Base-by-base conservation (phyloP, 2,888 invertebrate genomes). In the Dryococelus australis region DNA sequence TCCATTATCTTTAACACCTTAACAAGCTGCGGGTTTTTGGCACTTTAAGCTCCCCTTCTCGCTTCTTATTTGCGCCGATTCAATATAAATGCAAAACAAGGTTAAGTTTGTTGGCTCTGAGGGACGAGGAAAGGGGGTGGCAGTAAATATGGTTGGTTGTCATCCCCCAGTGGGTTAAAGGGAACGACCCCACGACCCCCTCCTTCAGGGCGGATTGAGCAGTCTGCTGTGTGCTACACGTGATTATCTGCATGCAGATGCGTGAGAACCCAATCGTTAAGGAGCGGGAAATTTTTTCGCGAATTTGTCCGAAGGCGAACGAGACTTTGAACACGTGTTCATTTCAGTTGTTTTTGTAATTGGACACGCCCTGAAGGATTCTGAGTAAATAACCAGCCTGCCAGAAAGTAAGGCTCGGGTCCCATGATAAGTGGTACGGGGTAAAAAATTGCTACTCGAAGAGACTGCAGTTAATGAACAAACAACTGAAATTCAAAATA, bases 71-170 rank as follows among this genome's bases (percentile, higher is more conserved):
- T n/a, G n/a, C 85, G 8, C 53, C 12, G 20, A 53, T 51, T 85
- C 51, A 53, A 85, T 85, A 85, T 85, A 85, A 85, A 85, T 85
- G 85, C 85, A 85, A 85, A 85, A 53, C 51, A 53, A 85, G 85
- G 53, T 28, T 65, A 65, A 65, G 65, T 65, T n/a, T 65, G 65
- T 65, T 65, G 65, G 65, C 65, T 65, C 65, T 65, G 4, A n/a
- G 65, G 65, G 26, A 47, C 53, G 20, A 24, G 24, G 43, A 43
- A 26, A 26, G 47, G 35, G 35, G 51, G 9, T 1, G 43, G 24
- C 28, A 47, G 26, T 43, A 85, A 85, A 51, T 85, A 85, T n/a
- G 12, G 28, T 16, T 24, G 65, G n/a, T 65, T 65, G 65, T 65
- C 65, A 65, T 65, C 65, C 47, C 53, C 47, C 12, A 9, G 53